phyloP scores from a whole-genome alignment of 2,888 invertebrate species.

The Drosophila subsilvestris region DNA sequence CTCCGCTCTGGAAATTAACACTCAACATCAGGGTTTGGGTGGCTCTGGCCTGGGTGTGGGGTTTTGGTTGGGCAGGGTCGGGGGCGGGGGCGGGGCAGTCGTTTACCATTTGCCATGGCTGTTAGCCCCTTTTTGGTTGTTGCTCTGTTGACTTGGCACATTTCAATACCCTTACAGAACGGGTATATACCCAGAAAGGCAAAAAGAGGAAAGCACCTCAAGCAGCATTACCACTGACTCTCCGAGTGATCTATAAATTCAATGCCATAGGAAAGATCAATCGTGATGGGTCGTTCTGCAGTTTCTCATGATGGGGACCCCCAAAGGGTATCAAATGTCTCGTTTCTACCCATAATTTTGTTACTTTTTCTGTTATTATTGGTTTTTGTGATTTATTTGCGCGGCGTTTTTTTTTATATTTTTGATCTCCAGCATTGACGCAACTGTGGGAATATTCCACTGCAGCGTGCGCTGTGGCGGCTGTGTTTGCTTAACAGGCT shows the following conservation, averaged over 20 bases:
- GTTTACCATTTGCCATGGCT: conserved; percentile 49
- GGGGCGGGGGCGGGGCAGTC: conserved; percentile 11
- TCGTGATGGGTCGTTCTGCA: not conserved
- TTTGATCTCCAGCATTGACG: conserved; percentile 43
- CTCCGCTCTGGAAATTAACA: conserved; percentile 59
- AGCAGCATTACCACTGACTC: no score
- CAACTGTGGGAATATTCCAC: conserved; percentile 75
- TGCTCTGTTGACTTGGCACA: conserved; percentile 71
- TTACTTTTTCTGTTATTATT: conserved; percentile 6
- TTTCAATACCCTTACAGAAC: conserved; percentile 32
- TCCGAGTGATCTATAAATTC: no score
- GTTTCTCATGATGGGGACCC: not conserved
- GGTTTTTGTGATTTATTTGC: conserved; percentile 65
- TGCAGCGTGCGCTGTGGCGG: conserved; percentile 53
- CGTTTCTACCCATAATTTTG: not conserved
- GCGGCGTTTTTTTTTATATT: conserved; percentile 52
- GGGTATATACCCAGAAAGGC: no score
- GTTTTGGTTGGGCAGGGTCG: conserved; percentile 17
- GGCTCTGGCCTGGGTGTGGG: conserved; percentile 10
- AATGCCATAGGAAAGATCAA: no score
- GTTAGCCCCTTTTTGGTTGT: conserved; percentile 44
- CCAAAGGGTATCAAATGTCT: not conserved
- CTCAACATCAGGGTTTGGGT: conserved; percentile 33
- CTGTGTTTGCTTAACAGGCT: conserved; percentile 52
- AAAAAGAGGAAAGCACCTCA: no score